Base-by-base conservation (phyloP, 1,140 invertebrate species). In the Melitaea cinxia region DNA sequence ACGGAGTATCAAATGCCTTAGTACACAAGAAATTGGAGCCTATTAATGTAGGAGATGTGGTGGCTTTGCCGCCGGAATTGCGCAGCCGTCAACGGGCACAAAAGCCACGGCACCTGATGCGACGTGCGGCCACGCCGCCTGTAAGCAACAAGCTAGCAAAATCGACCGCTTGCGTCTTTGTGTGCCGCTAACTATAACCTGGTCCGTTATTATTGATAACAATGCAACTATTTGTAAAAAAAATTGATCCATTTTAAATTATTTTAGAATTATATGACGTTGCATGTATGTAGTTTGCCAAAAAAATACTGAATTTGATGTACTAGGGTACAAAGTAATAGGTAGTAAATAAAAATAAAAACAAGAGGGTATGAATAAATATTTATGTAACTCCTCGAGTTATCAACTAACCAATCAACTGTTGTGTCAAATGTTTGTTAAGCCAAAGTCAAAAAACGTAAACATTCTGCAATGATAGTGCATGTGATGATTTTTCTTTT, bases 111-210 rank as follows among this genome's bases (percentile, higher is more conserved):
- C 82, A 77, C 60, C 87, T 70, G 73, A 76, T 60, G 75, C 80
- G 81, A 70, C 86, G 77, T 70, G 91, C 91, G 79, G 82, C 80
- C 60, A 91, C 91, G 88, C 89, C 90, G 85, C 90, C 91, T 83
- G 91, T 93, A 93, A 93, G 92, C 87, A 83, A 26, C 83, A 78
- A 73, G 78, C 84, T 86, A 84, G 21, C 42, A 47, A n/a, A n/a
- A 85, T 77, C 75, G 76, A 77, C 81, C 76, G 83, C 80, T 83
- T 87, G 77, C 79, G 80, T 77, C 69, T 80, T 79, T 85, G 83
- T 85, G 85, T 88, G 83, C 85, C 72, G 83, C 85, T 89, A 89
- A 89, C 85, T 74, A 65, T 77, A 61, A 77, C 79, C 80, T 77
- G 85, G 83, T 86, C 82, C 80, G 83, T 87, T 65, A 69, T 76